Evolutionary conservation across 2,113 vertebrate species (phyloP).

Genomic region (Ceyx cyanopectus): DNA sequence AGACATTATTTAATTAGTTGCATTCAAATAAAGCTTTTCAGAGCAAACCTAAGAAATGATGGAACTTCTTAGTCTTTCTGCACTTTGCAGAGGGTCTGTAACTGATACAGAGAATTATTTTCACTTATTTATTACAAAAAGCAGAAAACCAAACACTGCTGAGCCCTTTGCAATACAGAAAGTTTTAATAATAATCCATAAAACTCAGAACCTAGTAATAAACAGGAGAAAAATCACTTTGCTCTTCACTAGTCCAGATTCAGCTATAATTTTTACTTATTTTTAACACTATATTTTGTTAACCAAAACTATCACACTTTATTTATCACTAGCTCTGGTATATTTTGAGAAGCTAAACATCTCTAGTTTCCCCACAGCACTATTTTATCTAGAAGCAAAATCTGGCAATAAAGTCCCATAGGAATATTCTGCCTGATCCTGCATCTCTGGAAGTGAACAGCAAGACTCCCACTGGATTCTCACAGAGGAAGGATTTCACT

Average conservation of each 20-base stretch:
- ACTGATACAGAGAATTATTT: not conserved
- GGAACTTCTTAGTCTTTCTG: not conserved
- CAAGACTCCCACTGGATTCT: not conserved
- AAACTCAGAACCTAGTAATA: not conserved
- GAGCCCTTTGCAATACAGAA: not conserved
- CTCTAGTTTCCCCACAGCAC: not conserved
- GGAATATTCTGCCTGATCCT: not conserved
- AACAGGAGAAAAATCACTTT: not conserved
- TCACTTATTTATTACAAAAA: not conserved
- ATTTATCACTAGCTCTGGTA: not conserved
- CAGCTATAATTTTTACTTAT: not conserved
- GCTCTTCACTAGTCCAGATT: not conserved
- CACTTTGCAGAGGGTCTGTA: not conserved
- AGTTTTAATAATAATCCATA: not conserved
- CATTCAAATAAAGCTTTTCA: slow-evolving; percentile 28
- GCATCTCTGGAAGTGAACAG: not conserved
- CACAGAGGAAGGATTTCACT: not conserved
- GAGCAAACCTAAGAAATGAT: not conserved
- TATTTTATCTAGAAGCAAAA: not conserved
- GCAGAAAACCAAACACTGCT: not conserved
- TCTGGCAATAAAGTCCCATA: not conserved
- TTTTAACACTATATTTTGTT: not conserved
- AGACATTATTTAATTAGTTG: not conserved
- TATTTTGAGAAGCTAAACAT: not conserved
- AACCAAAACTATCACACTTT: not conserved